Evolutionary conservation across 1,140 invertebrate genomes (phyloP).

Genomic region (Brevipalpus yothersi): DNA sequence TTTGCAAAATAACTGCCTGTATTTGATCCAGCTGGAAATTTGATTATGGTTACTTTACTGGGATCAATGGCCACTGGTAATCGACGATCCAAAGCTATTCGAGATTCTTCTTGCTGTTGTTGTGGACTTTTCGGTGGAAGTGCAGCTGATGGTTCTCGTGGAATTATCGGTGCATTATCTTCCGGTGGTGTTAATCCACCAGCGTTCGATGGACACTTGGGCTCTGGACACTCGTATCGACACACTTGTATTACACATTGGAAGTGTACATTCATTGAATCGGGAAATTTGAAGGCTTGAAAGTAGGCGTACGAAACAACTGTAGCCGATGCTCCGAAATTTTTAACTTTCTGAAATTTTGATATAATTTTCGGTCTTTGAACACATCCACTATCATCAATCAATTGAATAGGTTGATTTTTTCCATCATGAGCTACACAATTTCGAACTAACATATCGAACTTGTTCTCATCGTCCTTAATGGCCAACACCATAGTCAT

Average conservation of each 20-base stretch:
- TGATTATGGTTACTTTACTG: background rate
- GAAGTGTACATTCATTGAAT: constrained; percentile 46
- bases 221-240: constrained; percentile 70
- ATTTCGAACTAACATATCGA: constrained; percentile 80
- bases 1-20: background rate
- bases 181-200: background rate
- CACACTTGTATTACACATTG: constrained; percentile 88
- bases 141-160: background rate
- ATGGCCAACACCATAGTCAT: constrained; percentile 93
- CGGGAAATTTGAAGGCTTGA: constrained; percentile 27
- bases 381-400: constrained; percentile 75
- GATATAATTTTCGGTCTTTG: constrained; percentile 77
- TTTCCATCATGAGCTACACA: constrained; percentile 85
- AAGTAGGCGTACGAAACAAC: constrained; percentile 77
- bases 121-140: background rate
- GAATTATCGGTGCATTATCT: background rate
- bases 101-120: background rate
- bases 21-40: background rate
- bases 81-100: background rate
- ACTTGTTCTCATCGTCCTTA: constrained; percentile 82
- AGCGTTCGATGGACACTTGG: constrained; percentile 10
- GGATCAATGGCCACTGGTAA: background rate
- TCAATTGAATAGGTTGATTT: constrained; percentile 72
- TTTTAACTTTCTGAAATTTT: constrained; percentile 77
- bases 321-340: constrained; percentile 71